Evolutionary conservation across 2,797 vertebrate species (phyloP), one percentile per base, ranked within the genome.

Genomic region (Centropyge bicolor): DNA sequence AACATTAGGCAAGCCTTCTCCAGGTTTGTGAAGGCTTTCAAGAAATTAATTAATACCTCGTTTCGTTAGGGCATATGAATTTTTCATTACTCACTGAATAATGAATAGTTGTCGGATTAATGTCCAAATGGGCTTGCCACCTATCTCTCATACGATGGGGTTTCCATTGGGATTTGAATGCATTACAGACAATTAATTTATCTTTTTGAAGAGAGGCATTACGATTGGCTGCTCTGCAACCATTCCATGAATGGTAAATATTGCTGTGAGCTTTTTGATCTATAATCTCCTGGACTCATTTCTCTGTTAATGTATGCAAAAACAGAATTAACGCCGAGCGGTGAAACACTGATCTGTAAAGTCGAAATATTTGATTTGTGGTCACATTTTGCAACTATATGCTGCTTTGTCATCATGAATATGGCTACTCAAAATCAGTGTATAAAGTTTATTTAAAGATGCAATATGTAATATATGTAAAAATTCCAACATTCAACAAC

Each of bases 41-140:
- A 91, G 86, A 94, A 93, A 94, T 93, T 91, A 94, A 95, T 94
- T 94, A 94, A 94, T 93, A 94, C 89, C 87, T 86, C 70, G 75
- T 94, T 94, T 95, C 89, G 91, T 95, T 93, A 91, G 92, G 93
- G 91, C 90, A 92, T 91, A 93, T 92, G 60, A 87, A 94, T 94
- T 90, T 94, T 94, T 93, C 92, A 95, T 95, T 93, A 94, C 90
- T 86, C 60, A 70, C 84, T 95, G 90, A 94, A 93, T 95, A 95
- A 94, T 95, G 88, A 94, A 94, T 94, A 91, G 92, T 91, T 88
- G 86, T 92, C 91, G 87, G 90, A 95, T 94, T 94, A 93, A 94
- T 94, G 92, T 94, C 87, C 86, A 91, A 93, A 93, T 91, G 87
- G 84, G 81, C 90, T 79, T 85, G 88, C 92, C 88, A 94, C 93